Base-by-base conservation (phyloP, 2,888 invertebrate genomes). In the Piscicola geometra region DNA sequence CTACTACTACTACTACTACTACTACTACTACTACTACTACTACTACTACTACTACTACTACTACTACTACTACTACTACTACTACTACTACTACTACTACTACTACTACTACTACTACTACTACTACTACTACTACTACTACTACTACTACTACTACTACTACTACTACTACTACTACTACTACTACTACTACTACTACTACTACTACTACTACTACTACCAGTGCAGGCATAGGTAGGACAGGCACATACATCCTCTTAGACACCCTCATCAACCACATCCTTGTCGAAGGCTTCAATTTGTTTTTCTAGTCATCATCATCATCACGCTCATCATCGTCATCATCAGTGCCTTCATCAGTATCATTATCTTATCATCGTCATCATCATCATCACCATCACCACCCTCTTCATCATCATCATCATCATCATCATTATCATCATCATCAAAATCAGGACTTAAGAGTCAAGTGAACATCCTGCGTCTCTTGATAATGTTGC, bases 401-500 rank as follows among this genome's bases (percentile, higher is more conserved):
- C n/a, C n/a, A n/a, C n/a, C n/a, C n/a, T n/a, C 21, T 15, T 15
- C 21, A 21, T 50, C 15, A 50, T 50, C 52, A 50, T 50, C 15
- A 15, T 50, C 15, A n/a, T n/a, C 25, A 47, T 36, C 2, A 66
- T 73, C 35, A 64, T 64, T 64, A 36, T 64, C 36, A 67, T 9
- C 1, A 67, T n/a, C 35, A 5, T 33, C 35, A 15, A 15, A 69
- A 36, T 2, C 76, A 85, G 91, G 97, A 71, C 89, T 96, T 82
- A 93, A 95, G 85, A 94, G 94, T 86, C 95, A 97, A 87, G 96
- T 99, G 82, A 98, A 99, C 86, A 94, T 99, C 81, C 94, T 95
- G 87, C 91, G 94, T 84, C 95, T 96, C 79, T 95, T 98, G 81
- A 94, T 95, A 87, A 93, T 93, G 91, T 93, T 99, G 79, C 89